Evolutionary conservation across 2,113 vertebrate genomes (phyloP).

Genomic region (Paratilapia polleni): DNA sequence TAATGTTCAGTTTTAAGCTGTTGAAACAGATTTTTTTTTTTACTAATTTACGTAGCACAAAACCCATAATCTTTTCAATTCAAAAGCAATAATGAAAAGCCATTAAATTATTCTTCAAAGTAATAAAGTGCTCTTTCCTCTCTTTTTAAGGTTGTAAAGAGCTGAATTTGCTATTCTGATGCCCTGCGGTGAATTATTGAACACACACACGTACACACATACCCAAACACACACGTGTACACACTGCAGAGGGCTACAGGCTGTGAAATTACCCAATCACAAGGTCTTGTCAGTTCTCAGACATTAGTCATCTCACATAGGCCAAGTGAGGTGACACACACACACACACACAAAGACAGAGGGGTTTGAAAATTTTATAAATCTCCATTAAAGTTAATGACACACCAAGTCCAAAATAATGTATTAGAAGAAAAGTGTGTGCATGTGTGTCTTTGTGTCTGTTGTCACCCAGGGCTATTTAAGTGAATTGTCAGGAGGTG

Average conservation of each 20-base stretch:
- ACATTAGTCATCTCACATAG: constrained; percentile 58
- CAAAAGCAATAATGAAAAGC: constrained; percentile 56
- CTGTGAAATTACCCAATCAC: constrained; percentile 64
- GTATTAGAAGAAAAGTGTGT: constrained; percentile 13
- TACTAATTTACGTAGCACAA: constrained; percentile 47
- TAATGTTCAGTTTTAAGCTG: constrained; percentile 32
- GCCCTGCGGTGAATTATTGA: constrained; percentile 55
- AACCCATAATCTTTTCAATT: constrained; percentile 56
- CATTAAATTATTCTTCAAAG: constrained; percentile 60
- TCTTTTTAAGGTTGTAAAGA: constrained; percentile 56
- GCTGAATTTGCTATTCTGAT: constrained; percentile 51
- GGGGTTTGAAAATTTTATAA: constrained; percentile 59
- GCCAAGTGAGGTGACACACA: constrained; percentile 37
- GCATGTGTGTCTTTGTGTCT: not conserved
- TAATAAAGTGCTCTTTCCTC: constrained; percentile 45
- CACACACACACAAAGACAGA: constrained; percentile 10
- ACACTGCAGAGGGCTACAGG: constrained; percentile 44
- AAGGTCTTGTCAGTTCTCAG: constrained; percentile 49
- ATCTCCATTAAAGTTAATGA: constrained; percentile 68
- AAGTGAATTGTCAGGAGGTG: constrained; percentile 31
- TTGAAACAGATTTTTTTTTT: constrained; percentile 41
- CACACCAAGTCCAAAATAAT: constrained; percentile 61
- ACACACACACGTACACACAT: not conserved
- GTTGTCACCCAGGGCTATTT: constrained; percentile 10
- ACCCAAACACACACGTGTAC: not conserved